Base-by-base conservation (phyloP, 1,140 invertebrate genomes). In the Paracyclopina nana region DNA sequence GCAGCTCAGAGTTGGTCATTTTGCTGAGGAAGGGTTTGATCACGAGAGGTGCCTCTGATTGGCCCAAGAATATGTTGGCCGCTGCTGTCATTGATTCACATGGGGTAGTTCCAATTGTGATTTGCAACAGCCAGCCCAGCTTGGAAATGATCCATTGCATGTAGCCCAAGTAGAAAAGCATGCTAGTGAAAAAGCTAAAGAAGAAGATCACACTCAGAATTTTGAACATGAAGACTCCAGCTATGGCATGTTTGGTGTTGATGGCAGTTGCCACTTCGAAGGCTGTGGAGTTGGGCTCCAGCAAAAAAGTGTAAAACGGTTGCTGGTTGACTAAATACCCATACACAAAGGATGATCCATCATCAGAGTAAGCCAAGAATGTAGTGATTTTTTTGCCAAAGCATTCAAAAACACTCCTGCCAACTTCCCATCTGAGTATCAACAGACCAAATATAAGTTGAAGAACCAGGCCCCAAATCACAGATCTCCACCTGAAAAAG, bases 61-160 rank as follows among this genome's bases (percentile, higher is more conserved):
- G 80, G 58, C 87, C 85, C 2, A 94, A 64, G 59, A 92, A 92
- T 12, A 87, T 80, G 62, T 87, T 90, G 0, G 80, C 84, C 2
- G 83, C 78, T n/a, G 82, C 75, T 55, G 78, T 86, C 18, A 92
- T 75, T 50, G 84, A 90, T 66, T 95, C 90, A 44, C 82, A 86
- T 11, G 87, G 79, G 0, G 88, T 88, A 2, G 87, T 94, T 16
- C 75, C 79, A 59, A 92, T 69, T 2, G 79, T 66, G 1, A 62
- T 60, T 40, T 82, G 76, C 20, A 91, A 62, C 24, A 78, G 57
- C 69, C 76, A 78, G 8, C 85, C 84, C 22, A 94, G 59, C 62
- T 79, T 82, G n/a, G 76, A 60, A 12, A 91, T 76, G n/a, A 88
- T 62, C 68, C 72, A 77, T 65, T 92, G 86, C 75, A 95, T 80